A percentile compares a stretch with the other conserved stretches of the same genome.
phyloP scores from a whole-genome alignment of 2,797 vertebrate species.

The Gambusia yucatana region DNA sequence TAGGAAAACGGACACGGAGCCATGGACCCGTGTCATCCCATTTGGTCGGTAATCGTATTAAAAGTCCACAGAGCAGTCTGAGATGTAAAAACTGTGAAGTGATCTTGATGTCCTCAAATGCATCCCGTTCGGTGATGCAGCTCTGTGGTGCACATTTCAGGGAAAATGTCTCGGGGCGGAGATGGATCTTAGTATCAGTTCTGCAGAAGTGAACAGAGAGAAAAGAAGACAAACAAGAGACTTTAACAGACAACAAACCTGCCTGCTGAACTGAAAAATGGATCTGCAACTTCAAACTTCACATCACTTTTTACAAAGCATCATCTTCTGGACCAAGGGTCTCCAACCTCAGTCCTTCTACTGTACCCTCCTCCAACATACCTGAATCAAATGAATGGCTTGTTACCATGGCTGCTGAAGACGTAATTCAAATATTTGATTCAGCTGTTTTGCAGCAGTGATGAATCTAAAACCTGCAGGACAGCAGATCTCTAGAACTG shows the following conservation, averaged over 20 bases:
- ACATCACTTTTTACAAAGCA: not conserved
- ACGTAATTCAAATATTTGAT: not conserved
- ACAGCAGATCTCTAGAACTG: not conserved
- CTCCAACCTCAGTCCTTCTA: not conserved
- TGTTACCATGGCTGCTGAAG: not conserved
- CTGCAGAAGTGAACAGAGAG: not conserved
- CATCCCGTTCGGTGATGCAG: slow-evolving; percentile 11
- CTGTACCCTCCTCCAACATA: not conserved
- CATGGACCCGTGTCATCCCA: slow-evolving; percentile 58
- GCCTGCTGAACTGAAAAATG: slow-evolving; percentile 21
- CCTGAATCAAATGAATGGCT: not conserved
- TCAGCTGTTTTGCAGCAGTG: not conserved
- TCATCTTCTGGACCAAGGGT: not conserved
- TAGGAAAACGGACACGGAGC: slow-evolving; percentile 57
- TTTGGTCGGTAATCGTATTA: slow-evolving; percentile 66
- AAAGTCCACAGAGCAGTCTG: slow-evolving; percentile 64
- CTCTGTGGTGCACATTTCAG: slow-evolving; percentile 41
- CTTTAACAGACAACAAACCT: slow-evolving; percentile 8
- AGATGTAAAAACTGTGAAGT: slow-evolving; percentile 38
- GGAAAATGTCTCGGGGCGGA: slow-evolving; percentile 39
- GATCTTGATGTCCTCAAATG: slow-evolving; percentile 48
- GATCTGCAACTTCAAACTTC: slow-evolving; percentile 26
- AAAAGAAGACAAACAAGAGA: not conserved
- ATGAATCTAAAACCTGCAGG: not conserved
- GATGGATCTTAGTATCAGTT: slow-evolving; percentile 45